phyloP scores from a whole-genome alignment of 2,888 invertebrate species.

The Calliopum simillimum region DNA sequence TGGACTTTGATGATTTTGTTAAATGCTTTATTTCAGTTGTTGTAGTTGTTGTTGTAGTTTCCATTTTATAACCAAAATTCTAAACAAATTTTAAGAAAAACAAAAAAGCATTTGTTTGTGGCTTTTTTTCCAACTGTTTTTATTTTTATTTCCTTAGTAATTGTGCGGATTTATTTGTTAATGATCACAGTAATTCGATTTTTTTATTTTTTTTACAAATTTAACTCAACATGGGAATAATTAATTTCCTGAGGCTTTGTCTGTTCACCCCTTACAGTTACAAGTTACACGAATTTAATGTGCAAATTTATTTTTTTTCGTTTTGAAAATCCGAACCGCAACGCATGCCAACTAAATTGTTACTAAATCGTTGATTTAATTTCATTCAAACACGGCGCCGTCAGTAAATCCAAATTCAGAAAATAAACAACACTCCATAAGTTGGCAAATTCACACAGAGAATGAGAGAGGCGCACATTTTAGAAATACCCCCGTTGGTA shows the following conservation, averaged over 20 bases:
- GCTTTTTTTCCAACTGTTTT: no score
- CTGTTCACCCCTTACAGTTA: no score
- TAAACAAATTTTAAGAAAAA: not conserved
- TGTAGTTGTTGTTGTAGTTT: slow-evolving; percentile 53
- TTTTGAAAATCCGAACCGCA: not conserved
- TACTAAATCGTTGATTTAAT: slow-evolving; percentile 15
- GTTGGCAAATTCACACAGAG: not conserved
- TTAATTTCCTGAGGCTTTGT: no score
- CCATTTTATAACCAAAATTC: slow-evolving; percentile 46
- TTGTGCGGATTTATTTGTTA: no score
- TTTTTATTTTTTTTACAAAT: no score
- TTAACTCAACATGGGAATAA: no score
- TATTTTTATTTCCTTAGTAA: no score
- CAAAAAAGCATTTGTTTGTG: no score
- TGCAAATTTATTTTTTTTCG: no score
- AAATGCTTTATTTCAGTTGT: slow-evolving; percentile 47
- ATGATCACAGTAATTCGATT: no score
- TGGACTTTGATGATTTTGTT: slow-evolving; percentile 44
- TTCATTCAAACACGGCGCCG: not conserved
- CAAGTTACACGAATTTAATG: no score
- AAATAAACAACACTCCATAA: not conserved
- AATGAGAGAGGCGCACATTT: not conserved
- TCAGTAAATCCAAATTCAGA: not conserved
- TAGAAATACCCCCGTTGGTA: not conserved
- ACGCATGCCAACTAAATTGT: slow-evolving; percentile 23